Evolutionary conservation across 2,113 vertebrate genomes (phyloP).

Genomic region (Sylvietta virens): DNA sequence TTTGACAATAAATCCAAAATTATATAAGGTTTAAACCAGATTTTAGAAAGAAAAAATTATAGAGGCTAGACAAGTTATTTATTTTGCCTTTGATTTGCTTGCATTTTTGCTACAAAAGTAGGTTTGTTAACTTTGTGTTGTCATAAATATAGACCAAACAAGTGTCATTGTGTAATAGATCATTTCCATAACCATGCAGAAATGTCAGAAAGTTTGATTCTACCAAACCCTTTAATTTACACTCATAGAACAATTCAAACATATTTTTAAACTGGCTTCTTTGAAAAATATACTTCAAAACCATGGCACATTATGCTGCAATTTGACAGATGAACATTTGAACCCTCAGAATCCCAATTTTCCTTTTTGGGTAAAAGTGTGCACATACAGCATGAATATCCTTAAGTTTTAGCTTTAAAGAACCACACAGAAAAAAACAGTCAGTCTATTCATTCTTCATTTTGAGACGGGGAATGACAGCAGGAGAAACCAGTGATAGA

Average conservation of each 20-base stretch:
- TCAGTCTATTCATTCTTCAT: not conserved
- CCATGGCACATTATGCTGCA: not conserved
- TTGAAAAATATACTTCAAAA: not conserved
- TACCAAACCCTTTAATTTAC: not conserved
- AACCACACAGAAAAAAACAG: not conserved
- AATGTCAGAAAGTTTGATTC: not conserved
- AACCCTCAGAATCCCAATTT: not conserved
- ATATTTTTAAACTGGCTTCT: not conserved
- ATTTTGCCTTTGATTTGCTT: not conserved
- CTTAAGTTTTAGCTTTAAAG: conserved; percentile 32
- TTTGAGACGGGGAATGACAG: not conserved
- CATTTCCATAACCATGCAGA: not conserved
- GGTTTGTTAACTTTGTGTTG: not conserved
- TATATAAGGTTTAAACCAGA: not conserved
- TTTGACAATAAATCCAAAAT: not conserved
- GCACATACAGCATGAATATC: not conserved
- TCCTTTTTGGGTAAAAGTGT: conserved; percentile 33
- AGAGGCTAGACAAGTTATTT: not conserved
- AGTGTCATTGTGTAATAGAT: not conserved
- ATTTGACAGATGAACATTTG: not conserved
- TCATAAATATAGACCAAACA: not conserved
- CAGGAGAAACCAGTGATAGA: not conserved
- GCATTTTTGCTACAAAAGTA: not conserved
- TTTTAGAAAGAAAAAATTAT: not conserved
- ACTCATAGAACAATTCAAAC: not conserved